Conservation (phyloP, 1,140 invertebrate species). For the Solenopsis invicta region DNA sequence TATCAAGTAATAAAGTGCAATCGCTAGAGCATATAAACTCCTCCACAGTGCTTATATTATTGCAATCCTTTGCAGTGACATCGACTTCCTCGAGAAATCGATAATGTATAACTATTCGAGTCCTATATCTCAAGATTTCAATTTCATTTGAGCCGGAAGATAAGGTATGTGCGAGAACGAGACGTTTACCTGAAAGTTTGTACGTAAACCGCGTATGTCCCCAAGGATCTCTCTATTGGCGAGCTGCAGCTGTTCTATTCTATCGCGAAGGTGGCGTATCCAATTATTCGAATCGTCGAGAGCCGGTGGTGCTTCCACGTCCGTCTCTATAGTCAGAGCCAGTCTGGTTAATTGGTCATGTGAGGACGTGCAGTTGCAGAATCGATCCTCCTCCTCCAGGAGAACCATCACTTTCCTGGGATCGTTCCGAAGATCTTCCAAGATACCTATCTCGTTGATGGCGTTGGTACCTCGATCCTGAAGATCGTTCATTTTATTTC, state of each 20-base stretch:
- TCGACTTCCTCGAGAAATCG: background rate
- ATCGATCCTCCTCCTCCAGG: constrained; percentile 78
- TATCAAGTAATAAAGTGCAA: background rate
- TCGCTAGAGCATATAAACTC: too few relatives aligned
- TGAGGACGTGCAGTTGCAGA: constrained; percentile 72
- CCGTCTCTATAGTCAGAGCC: constrained; percentile 79
- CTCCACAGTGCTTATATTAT: background rate
- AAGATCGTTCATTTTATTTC: constrained; percentile 22
- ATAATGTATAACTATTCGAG: background rate
- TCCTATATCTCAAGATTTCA: background rate
- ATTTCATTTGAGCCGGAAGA: constrained; percentile 6
- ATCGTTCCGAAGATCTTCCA: constrained; percentile 66
- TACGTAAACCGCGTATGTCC: constrained; percentile 77
- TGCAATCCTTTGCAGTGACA: background rate
- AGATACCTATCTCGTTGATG: constrained; percentile 72
- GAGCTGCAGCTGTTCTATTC: constrained; percentile 78
- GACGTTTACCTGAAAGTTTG: constrained; percentile 78
- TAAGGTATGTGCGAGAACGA: background rate
- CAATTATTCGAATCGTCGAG: constrained; percentile 73
- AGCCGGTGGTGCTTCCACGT: constrained; percentile 64
- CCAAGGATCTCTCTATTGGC: constrained; percentile 77
- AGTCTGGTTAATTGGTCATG: constrained; percentile 81
- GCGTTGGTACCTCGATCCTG: constrained; percentile 54
- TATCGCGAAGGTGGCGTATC: constrained; percentile 76
- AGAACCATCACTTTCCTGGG: constrained; percentile 63